Conservation (phyloP, 1,140 invertebrate genomes). For the Heliconius hewitsoni region DNA sequence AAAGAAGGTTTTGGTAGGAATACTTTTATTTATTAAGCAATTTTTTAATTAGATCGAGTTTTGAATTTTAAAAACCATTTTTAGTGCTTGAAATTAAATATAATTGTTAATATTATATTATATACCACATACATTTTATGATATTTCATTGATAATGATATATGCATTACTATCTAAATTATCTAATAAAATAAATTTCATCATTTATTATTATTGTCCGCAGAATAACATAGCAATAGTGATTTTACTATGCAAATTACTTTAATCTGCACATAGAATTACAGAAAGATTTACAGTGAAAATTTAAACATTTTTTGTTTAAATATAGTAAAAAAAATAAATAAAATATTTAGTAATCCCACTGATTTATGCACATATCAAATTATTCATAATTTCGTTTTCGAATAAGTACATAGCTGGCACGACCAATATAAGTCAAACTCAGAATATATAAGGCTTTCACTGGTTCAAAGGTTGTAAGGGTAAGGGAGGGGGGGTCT, state of each 20-base stretch:
- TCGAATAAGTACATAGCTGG: neutral
- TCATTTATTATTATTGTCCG: neutral
- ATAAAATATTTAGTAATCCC: neutral
- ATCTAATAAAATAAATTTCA: neutral
- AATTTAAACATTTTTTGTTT: neutral
- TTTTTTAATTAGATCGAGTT: too few species aligned
- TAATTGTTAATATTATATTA: too few species aligned
- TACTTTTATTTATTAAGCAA: too few species aligned
- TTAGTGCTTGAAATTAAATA: neutral
- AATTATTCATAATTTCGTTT: neutral
- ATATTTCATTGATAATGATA: too few species aligned
- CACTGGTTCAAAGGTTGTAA: conserved; percentile 20
- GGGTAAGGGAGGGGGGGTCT: conserved; percentile 34
- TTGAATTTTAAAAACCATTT: neutral
- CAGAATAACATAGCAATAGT: neutral
- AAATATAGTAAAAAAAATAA: neutral
- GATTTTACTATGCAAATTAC: neutral
- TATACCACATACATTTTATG: too few species aligned
- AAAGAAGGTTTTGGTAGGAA: neutral
- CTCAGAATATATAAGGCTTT: conserved; percentile 28
- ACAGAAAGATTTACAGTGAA: neutral
- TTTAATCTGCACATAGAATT: neutral
- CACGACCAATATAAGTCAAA: conserved; percentile 25
- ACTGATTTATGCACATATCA: neutral
- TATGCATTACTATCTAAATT: too few species aligned